Evolutionary conservation across 2,113 vertebrate genomes (phyloP).

Genomic region (Istiophorus platypterus): DNA sequence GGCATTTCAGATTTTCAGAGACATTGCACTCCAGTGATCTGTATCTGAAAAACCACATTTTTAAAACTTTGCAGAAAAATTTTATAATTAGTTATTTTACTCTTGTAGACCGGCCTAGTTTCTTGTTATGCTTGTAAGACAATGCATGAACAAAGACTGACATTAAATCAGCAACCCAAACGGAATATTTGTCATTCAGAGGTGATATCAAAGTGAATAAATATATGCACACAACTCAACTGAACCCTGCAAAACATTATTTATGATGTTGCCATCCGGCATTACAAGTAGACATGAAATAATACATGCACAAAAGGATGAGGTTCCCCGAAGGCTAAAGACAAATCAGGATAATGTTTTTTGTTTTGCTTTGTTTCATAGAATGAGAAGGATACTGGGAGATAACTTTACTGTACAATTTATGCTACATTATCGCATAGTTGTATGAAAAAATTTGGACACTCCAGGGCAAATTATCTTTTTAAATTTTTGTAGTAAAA

Average conservation of each 20-base stretch:
- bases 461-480: too few relatives aligned
- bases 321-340: not conserved
- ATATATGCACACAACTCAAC: not conserved
- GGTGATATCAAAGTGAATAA: not conserved
- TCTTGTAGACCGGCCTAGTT: not conserved
- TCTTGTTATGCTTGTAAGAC: not conserved
- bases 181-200: not conserved
- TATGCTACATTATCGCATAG: not conserved
- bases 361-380: too few relatives aligned
- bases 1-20: not conserved
- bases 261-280: not conserved
- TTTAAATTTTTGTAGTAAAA: not conserved
- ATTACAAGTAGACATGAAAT: not conserved
- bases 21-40: not conserved
- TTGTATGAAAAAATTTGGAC: not conserved
- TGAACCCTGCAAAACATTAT: not conserved
- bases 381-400: not conserved
- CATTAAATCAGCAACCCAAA: not conserved
- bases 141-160: not conserved
- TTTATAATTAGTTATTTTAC: not conserved
- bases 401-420: not conserved
- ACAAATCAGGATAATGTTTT: not conserved
- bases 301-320: not conserved
- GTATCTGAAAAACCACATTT: not conserved
- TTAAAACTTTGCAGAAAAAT: not conserved